Conservation (phyloP, 2,113 vertebrate species). For the Tetrax tetrax region DNA sequence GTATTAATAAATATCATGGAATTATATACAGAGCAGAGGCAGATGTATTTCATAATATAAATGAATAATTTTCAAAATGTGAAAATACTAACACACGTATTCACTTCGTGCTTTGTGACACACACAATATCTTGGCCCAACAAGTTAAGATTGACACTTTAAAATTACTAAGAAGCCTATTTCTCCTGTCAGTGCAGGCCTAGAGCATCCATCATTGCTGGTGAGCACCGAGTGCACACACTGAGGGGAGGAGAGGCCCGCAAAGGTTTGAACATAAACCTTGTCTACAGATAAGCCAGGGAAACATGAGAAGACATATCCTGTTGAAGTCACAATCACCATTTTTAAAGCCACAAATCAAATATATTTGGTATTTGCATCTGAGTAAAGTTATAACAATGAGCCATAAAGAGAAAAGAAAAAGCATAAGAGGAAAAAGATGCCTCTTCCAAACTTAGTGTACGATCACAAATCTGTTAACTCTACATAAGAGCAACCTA, state of each 20-base stretch:
- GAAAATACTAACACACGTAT: not conserved
- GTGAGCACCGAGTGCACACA: not conserved
- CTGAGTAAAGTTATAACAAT: not conserved
- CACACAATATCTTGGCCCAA: not conserved
- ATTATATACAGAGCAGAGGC: not conserved
- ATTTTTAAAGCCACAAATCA: constrained; percentile 23
- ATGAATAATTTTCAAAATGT: not conserved
- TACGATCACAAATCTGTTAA: constrained; percentile 22
- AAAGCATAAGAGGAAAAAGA: not conserved
- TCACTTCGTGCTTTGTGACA: not conserved
- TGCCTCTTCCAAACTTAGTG: not conserved
- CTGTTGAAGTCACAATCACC: not conserved
- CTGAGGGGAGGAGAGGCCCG: not conserved
- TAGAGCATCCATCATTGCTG: not conserved
- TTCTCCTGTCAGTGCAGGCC: not conserved
- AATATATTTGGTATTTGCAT: constrained; percentile 22
- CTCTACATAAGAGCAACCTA: constrained; percentile 63
- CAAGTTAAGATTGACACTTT: constrained; percentile 34
- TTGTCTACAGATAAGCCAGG: not conserved
- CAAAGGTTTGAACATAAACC: constrained; percentile 30
- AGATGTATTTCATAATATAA: not conserved
- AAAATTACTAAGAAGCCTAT: constrained; percentile 25
- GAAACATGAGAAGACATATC: not conserved
- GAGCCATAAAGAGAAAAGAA: not conserved
- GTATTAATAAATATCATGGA: not conserved